Evolutionary conservation across 2,888 invertebrate genomes (phyloP).

Genomic region (Atherix ibis): DNA sequence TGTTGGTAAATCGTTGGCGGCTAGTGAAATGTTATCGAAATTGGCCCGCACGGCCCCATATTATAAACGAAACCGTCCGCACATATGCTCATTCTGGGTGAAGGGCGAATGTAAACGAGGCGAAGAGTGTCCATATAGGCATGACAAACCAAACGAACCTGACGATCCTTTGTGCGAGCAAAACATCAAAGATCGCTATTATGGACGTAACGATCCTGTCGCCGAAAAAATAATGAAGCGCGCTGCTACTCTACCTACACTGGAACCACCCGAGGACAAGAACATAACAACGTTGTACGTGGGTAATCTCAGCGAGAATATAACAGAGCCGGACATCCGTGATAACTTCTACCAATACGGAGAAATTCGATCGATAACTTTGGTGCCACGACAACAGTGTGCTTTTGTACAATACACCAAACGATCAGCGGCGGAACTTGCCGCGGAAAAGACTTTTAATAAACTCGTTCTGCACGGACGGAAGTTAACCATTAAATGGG

Average conservation of each 20-base stretch:
- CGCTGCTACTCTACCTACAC: constrained; percentile 82
- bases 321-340: constrained; percentile 79
- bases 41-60: constrained; percentile 80
- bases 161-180: constrained; percentile 88
- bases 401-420: constrained; percentile 95
- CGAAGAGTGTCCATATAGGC: constrained; percentile 86
- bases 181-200: constrained; percentile 81
- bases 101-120: constrained; percentile 88
- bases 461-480: constrained; percentile 70
- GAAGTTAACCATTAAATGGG: constrained; percentile 96
- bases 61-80: constrained; percentile 80
- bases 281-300: constrained; percentile 93
- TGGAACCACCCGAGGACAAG: constrained; percentile 91
- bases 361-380: constrained; percentile 84
- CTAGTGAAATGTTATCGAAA: constrained; percentile 66
- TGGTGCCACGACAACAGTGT: constrained; percentile 87
- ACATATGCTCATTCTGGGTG: constrained; percentile 91
- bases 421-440: constrained; percentile 77
- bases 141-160: constrained; percentile 87
- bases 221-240: constrained; percentile 78
- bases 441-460: constrained; percentile 92
- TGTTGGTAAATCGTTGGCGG: constrained; percentile 51
- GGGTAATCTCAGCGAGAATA: constrained; percentile 81
- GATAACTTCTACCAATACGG: constrained; percentile 99
- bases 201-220: constrained; percentile 85